phyloP scores from a whole-genome alignment of 2,888 invertebrate species.

The Dastarcus helophoroides region DNA sequence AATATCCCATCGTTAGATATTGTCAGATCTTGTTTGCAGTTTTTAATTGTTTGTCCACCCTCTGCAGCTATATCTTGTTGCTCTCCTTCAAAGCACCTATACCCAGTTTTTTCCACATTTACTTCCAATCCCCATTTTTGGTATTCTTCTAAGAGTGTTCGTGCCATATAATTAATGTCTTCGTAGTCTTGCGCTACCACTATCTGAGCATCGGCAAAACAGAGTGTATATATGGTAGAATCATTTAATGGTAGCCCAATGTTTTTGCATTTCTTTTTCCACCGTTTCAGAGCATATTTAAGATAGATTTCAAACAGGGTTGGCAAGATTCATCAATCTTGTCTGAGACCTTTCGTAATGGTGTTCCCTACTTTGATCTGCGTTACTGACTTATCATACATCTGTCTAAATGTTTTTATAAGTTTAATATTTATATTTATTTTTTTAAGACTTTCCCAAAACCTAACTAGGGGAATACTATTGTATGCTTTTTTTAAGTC shows the following conservation, averaged over 20 bases:
- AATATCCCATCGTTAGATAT: too few relatives aligned
- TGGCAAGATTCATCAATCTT: constrained; percentile 12
- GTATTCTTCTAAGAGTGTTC: constrained; percentile 15
- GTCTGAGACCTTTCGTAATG: constrained; percentile 4
- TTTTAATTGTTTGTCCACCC: constrained; percentile 6
- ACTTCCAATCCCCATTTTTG: constrained; percentile 12
- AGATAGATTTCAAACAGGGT: constrained; percentile 6
- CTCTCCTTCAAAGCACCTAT: constrained; percentile 9
- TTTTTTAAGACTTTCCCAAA: too few relatives aligned
- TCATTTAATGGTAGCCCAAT: constrained; percentile 8
- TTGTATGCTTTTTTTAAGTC: constrained; percentile 4
- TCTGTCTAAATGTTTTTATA: too few relatives aligned
- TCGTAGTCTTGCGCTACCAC: constrained; percentile 13
- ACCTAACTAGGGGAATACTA: constrained; percentile 2
- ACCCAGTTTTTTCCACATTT: constrained; percentile 12
- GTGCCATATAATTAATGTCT: constrained; percentile 12
- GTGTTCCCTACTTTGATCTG: too few relatives aligned
- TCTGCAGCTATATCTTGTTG: constrained; percentile 8
- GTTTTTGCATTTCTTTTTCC: constrained; percentile 8
- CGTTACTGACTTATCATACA: too few relatives aligned
- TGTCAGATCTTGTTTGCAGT: too few relatives aligned
- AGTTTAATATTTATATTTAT: too few relatives aligned
- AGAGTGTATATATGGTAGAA: constrained; percentile 11
- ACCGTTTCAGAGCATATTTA: constrained; percentile 5
- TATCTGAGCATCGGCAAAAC: constrained; percentile 15